Evolutionary conservation across 2,888 invertebrate species (phyloP), one percentile per base, ranked within the genome.

Genomic region (Agriopis marginaria): DNA sequence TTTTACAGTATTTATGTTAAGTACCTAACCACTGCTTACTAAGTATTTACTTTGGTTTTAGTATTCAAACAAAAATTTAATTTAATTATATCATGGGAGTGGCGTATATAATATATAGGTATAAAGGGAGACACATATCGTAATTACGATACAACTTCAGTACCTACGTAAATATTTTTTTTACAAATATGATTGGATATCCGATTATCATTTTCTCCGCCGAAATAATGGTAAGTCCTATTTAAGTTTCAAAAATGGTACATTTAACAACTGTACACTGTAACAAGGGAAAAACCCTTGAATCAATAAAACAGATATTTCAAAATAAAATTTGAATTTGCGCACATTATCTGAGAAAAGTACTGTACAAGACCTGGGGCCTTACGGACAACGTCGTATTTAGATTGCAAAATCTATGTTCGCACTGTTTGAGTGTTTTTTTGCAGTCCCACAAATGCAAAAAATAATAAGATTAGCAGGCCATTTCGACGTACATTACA

Each of bases 401-500:
- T 23, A 23, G 17, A 23, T 23, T 23, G 17, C 2, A 23, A 23
- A 23, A 23, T 23, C 2, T 23, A 32, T 5, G 32, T 32, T 32
- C 32, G 32, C 32, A 32, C 1, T 32, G 32, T 14, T 23, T 53
- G 3, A 39, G 10, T 3, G 23, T 7, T n/a, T n/a, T 53, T 32
- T 45, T 59, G 32, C 49, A 47, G 59, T 59, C 47, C 5, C 40
- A 45, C 53, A 32, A 66, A 53, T 81, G 74, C 75, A 78, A 79
- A 75, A 77, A 77, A 79, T 77, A 74, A 78, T 77, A 75, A 78
- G 77, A 81, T 83, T 79, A 82, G 78, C 73, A 78, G 75, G 75
- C 76, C 75, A 73, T 77, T 82, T 75, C 75, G 78, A 77, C 75
- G 76, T 74, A 79, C 84, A 82, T 84, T 84, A 85, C 69, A 72